Conservation (phyloP, 1,140 invertebrate genomes). For the Drosophila gunungcola region DNA sequence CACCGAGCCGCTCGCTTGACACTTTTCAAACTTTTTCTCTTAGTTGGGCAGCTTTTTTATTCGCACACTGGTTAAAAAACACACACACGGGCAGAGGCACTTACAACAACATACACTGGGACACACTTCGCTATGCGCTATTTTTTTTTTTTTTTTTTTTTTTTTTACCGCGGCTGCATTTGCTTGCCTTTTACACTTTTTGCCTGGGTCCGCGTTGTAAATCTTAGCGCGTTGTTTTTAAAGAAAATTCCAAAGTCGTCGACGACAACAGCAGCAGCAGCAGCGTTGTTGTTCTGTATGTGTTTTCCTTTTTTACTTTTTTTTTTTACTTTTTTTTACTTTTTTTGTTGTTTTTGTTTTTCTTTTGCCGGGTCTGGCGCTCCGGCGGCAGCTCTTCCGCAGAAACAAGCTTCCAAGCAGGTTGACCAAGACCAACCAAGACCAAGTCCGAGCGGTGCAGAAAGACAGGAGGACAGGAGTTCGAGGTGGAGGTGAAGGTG, state of each 20-base stretch:
- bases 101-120: conserved; percentile 7
- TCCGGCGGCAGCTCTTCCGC: conserved; percentile 64
- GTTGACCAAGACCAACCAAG: conserved; percentile 31
- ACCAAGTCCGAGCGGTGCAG: conserved; percentile 19
- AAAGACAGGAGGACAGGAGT: conserved; percentile 8
- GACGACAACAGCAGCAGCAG: conserved; percentile 28
- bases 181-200: conserved; percentile 50
- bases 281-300: conserved; percentile 27
- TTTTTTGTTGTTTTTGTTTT: conserved; percentile 16
- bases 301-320: conserved; percentile 2
- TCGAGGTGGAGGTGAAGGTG: conserved; percentile 42
- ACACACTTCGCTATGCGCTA: conserved; percentile 55
- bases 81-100: conserved; percentile 17
- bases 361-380: conserved; percentile 52
- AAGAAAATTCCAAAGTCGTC: conserved; percentile 55
- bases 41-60: conserved; percentile 61
- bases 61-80: conserved; percentile 4
- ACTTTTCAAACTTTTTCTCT: conserved; percentile 77
- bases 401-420: conserved; percentile 76
- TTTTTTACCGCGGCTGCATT: conserved; percentile 42
- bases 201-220: conserved; percentile 38
- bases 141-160: conserved; percentile 73
- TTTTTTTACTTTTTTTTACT: neutral
- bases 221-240: conserved; percentile 49
- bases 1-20: conserved; percentile 57